phyloP scores from a whole-genome alignment of 2,113 vertebrate genomes.

The Dasyornis broadbenti region DNA sequence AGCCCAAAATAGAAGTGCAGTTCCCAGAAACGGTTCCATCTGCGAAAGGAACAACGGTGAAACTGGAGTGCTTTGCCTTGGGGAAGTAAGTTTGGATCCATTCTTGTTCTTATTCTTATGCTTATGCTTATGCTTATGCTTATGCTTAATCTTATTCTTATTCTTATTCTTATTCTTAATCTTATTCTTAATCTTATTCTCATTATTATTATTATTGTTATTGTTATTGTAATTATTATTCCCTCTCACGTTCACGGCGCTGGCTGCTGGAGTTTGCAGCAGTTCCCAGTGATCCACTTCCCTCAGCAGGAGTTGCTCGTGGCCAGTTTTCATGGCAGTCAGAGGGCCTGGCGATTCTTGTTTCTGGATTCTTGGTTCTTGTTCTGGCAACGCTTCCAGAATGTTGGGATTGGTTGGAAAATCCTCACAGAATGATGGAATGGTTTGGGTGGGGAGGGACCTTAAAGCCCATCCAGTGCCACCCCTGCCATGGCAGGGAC shows the following conservation, averaged over 20 bases:
- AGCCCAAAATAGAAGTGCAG: slow-evolving; percentile 98
- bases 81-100: slow-evolving; percentile 88
- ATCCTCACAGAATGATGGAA: neutral
- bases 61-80: slow-evolving; percentile 94
- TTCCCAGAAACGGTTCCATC: slow-evolving; percentile 90
- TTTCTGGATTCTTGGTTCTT: neutral
- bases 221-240: neutral
- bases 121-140: too few relatives aligned
- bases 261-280: neutral
- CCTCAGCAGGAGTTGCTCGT: neutral
- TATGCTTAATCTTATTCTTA: too few relatives aligned
- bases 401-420: neutral
- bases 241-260: neutral
- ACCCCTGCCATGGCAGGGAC: neutral
- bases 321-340: neutral
- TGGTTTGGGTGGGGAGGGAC: neutral
- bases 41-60: slow-evolving; percentile 88
- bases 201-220: neutral
- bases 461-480: rapidly evolving
- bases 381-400: neutral
- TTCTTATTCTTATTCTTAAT: too few relatives aligned
- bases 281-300: neutral
- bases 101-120: too few relatives aligned
- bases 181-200: too few relatives aligned
- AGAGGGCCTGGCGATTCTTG: neutral